A percentile compares a stretch with the other conserved stretches of the same genome.
phyloP scores from a whole-genome alignment of 2,113 vertebrate species.

The Deroptyus accipitrinus region DNA sequence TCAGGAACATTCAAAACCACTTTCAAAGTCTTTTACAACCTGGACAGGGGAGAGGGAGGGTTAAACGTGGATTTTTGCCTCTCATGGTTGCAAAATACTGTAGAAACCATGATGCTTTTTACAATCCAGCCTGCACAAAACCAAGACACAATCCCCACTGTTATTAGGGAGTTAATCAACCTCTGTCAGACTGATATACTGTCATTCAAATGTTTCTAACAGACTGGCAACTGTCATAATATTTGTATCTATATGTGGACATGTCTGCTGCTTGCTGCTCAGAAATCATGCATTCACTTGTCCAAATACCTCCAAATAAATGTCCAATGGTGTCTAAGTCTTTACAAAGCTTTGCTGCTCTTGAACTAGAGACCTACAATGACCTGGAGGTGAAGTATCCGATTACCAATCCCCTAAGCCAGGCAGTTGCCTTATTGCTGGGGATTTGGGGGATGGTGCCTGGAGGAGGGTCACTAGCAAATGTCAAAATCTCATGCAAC shows the following conservation, averaged over 20 bases:
- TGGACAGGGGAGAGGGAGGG: not conserved
- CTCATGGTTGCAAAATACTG: not conserved
- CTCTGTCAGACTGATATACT: not conserved
- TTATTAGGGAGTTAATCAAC: not conserved
- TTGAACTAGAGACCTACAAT: constrained; percentile 7
- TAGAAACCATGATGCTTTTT: not conserved
- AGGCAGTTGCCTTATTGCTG: constrained; percentile 21
- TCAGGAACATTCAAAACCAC: not conserved
- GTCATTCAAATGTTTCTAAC: not conserved
- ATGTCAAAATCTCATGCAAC: not conserved
- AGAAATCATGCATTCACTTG: not conserved
- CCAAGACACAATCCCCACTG: not conserved
- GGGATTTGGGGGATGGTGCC: constrained; percentile 46
- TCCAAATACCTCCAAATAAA: not conserved
- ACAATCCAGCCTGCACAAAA: not conserved
- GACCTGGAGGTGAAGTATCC: constrained; percentile 54
- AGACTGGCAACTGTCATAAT: constrained; percentile 25
- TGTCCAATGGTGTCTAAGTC: not conserved
- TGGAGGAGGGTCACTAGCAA: not conserved
- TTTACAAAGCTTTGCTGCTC: not conserved
- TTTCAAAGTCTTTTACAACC: not conserved
- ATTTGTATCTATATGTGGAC: not conserved
- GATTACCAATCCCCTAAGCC: constrained; percentile 55
- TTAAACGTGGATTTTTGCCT: not conserved
- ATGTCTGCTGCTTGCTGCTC: not conserved